phyloP scores from a whole-genome alignment of 2,797 vertebrate genomes.

The Danionella dracula region DNA sequence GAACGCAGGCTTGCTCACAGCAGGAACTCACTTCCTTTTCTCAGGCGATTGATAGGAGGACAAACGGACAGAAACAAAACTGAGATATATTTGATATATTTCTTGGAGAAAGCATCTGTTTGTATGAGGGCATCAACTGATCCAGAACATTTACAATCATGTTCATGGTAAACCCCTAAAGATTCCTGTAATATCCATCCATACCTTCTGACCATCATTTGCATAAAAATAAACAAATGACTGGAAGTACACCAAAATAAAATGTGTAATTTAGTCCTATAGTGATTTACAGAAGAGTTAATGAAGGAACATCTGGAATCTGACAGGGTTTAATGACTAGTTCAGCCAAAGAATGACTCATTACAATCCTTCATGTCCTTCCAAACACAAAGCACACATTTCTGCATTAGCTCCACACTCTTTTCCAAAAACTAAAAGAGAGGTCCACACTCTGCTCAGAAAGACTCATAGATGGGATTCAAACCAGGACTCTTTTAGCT shows the following conservation, averaged over 20 bases:
- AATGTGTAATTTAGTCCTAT: not conserved
- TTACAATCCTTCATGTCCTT: not conserved
- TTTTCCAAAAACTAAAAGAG: not conserved
- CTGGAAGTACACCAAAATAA: not conserved
- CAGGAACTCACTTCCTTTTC: conserved; percentile 55
- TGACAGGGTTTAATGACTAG: not conserved
- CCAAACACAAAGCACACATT: not conserved
- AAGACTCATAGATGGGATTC: not conserved
- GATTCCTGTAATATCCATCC: too few relatives aligned
- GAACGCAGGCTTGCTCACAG: too few relatives aligned
- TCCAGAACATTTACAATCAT: not conserved
- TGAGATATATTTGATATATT: not conserved
- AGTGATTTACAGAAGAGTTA: not conserved
- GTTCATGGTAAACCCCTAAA: not conserved
- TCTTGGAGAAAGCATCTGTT: not conserved
- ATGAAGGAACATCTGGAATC: not conserved
- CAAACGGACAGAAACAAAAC: not conserved
- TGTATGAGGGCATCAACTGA: not conserved
- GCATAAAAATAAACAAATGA: not conserved
- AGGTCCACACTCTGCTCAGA: too few relatives aligned
- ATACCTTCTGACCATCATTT: not conserved
- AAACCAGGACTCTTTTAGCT: not conserved
- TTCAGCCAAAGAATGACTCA: not conserved
- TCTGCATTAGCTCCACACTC: not conserved
- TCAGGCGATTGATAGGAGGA: conserved; percentile 21